phyloP scores from a whole-genome alignment of 2,113 vertebrate genomes.

The Astur gentilis region DNA sequence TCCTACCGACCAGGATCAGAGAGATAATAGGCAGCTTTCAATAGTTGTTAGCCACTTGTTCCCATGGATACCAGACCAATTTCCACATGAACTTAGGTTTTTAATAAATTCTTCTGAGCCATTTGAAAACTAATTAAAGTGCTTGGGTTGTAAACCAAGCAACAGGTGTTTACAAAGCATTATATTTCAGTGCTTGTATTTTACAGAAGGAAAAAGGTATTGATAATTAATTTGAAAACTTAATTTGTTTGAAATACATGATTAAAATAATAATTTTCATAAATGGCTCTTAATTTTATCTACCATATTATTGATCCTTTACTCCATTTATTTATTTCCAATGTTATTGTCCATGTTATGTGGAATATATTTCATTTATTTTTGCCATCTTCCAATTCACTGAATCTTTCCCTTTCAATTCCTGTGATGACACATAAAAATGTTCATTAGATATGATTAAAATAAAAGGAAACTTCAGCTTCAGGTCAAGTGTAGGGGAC shows the following conservation, averaged over 20 bases:
- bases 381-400: not conserved
- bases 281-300: not conserved
- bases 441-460: not conserved
- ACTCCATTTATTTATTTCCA: not conserved
- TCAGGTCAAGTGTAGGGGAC: not conserved
- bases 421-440: not conserved
- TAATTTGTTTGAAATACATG: not conserved
- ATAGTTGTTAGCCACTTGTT: conserved; percentile 1
- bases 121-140: not conserved
- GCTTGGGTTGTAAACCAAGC: not conserved
- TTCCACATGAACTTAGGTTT: not conserved
- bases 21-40: conserved; percentile 24
- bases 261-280: not conserved
- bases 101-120: not conserved
- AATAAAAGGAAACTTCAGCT: not conserved
- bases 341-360: not conserved
- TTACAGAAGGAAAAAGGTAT: not conserved
- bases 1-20: not conserved
- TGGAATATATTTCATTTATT: not conserved
- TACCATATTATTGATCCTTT: not conserved
- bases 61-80: not conserved
- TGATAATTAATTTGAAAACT: not conserved
- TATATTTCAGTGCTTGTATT: not conserved
- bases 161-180: not conserved
- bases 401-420: not conserved